phyloP scores from a whole-genome alignment of 37 sponge, comb jelly and placozoan genomes.

The Haliclona indistincta region DNA sequence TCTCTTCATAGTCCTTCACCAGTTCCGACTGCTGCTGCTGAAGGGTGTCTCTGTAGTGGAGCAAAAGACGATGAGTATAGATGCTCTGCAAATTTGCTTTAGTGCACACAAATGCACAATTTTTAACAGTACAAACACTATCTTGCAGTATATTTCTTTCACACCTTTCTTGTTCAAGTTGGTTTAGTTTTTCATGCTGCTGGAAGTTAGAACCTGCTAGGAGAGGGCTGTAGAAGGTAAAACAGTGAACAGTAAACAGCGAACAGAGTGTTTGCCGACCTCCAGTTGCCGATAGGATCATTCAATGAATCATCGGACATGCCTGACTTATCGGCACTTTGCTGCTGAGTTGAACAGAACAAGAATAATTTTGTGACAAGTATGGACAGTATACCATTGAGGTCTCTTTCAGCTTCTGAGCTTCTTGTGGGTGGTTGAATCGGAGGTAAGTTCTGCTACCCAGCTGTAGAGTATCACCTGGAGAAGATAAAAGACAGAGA shows the following conservation, averaged over 20 bases:
- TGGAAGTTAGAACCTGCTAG: not conserved
- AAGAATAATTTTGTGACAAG: too few relatives aligned
- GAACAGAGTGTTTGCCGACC: too few relatives aligned
- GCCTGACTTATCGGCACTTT: too few relatives aligned
- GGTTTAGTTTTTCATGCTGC: not conserved
- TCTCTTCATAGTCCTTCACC: conserved; percentile 49
- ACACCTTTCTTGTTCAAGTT: not conserved
- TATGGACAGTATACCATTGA: conserved; percentile 7
- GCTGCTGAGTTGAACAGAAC: too few relatives aligned
- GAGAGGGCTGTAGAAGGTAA: too few relatives aligned
- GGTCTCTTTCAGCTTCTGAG: conserved; percentile 28
- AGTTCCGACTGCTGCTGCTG: conserved; percentile 34
- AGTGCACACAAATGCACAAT: too few relatives aligned
- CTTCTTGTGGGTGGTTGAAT: conserved; percentile 79
- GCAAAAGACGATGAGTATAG: not conserved
- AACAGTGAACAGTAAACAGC: too few relatives aligned
- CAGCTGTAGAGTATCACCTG: conserved; percentile 63
- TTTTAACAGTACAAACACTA: too few relatives aligned
- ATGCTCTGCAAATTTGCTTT: not conserved
- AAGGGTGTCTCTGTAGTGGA: conserved; percentile 6
- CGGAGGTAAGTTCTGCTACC: conserved; percentile 41
- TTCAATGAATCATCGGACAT: too few relatives aligned
- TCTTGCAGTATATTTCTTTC: not conserved
- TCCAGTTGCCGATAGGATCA: too few relatives aligned
- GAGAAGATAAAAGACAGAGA: not conserved